Evolutionary conservation across 2,113 vertebrate species (phyloP).

Genomic region (Gadus macrocephalus): DNA sequence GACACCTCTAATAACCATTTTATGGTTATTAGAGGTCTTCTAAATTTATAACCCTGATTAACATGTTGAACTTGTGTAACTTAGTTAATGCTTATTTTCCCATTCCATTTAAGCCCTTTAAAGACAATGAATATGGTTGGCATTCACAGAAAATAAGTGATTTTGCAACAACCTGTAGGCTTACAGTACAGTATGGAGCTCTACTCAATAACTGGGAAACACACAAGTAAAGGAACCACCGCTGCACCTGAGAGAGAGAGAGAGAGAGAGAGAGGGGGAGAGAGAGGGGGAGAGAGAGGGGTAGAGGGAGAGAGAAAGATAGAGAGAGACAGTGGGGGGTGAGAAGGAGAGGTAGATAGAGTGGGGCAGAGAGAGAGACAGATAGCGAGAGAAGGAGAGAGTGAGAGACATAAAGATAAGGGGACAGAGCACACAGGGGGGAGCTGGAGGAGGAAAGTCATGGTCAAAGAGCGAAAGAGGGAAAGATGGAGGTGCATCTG

Average conservation of each 20-base stretch:
- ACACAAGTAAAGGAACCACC: no score
- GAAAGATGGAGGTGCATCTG: constrained; percentile 25
- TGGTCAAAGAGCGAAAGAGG: constrained; percentile 4
- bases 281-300: no score
- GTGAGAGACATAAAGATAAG: neutral
- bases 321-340: no score
- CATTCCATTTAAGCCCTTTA: neutral
- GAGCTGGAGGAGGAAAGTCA: neutral
- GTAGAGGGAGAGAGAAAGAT: no score
- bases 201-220: neutral
- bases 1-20: neutral
- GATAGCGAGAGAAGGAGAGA: neutral
- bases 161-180: neutral
- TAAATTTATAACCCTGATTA: no score
- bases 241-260: no score
- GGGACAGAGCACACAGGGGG: no score
- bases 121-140: neutral
- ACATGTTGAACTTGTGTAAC: no score
- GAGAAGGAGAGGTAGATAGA: no score
- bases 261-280: no score
- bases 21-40: no score
- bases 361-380: neutral
- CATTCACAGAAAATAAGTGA: neutral
- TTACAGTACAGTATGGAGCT: neutral
- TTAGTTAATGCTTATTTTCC: neutral